These are phyloP conservation scores for Bucco capensis DNA, from an alignment of 2,113 vertebrate genomes.

Conservation along the genomic window DNA sequence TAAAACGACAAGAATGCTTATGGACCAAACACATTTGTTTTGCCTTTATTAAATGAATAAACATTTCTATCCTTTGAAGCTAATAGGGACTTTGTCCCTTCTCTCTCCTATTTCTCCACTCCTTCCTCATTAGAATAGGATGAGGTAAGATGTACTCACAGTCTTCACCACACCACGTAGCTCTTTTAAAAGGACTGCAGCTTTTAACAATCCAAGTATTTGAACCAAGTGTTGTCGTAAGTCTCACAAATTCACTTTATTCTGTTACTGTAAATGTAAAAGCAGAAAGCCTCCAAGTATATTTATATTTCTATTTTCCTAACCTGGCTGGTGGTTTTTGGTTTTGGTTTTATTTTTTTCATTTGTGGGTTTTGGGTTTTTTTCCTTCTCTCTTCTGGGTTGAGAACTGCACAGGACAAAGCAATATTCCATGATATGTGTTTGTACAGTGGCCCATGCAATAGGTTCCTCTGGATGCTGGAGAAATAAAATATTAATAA, in stretches of 20 bases:
- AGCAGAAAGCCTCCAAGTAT: neutral
- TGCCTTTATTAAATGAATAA: neutral
- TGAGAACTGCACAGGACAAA: neutral
- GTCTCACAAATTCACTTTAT: neutral
- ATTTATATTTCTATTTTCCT: neutral
- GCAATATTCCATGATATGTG: neutral
- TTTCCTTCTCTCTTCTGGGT: neutral
- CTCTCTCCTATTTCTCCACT: neutral
- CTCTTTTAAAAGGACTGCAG: neutral
- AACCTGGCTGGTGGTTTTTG: neutral
- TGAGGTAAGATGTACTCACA: neutral
- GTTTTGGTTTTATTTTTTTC: too few relatives aligned
- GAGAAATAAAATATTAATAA: neutral
- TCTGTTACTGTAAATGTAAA: neutral
- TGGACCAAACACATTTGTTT: neutral
- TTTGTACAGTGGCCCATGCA: neutral
- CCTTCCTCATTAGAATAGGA: neutral
- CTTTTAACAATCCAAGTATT: neutral
- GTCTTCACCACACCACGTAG: neutral
- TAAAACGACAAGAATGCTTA: neutral
- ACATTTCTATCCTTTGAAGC: neutral
- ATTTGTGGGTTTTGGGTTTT: neutral
- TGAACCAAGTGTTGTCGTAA: neutral
- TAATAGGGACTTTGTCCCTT: neutral
- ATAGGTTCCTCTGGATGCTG: neutral